Conservation (phyloP, 2,113 vertebrate species). For the Anhinga anhinga region DNA sequence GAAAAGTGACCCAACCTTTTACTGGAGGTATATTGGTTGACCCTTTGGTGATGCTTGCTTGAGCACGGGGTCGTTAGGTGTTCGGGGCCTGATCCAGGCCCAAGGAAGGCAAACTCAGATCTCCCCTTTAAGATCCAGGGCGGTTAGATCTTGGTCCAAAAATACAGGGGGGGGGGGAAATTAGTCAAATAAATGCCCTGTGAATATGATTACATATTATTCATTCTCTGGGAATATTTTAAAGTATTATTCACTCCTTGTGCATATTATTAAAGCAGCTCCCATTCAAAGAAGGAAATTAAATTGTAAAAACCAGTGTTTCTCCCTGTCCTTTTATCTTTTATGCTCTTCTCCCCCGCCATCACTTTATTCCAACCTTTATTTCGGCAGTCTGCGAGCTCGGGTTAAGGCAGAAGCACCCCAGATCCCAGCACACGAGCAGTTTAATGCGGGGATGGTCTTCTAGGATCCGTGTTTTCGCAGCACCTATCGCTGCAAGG, state of each 20-base stretch:
- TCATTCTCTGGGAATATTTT: conserved; percentile 21
- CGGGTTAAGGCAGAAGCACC: not conserved
- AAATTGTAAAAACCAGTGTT: not conserved
- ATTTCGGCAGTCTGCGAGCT: not conserved
- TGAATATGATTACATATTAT: conserved; percentile 6
- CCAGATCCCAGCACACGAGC: accelerated
- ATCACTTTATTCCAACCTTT: not conserved
- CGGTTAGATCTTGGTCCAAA: conserved; percentile 16
- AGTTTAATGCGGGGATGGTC: not conserved
- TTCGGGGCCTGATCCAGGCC: not conserved
- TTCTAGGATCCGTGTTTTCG: not conserved
- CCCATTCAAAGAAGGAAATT: not conserved
- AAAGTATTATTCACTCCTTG: not conserved
- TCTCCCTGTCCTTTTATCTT: not conserved
- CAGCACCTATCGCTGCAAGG: not conserved
- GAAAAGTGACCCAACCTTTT: not conserved
- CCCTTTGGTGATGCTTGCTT: not conserved
- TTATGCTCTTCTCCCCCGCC: not conserved
- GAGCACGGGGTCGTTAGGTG: not conserved
- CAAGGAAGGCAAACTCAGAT: not conserved
- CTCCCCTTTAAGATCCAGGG: not conserved
- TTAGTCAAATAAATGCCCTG: conserved; percentile 2
- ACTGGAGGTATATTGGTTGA: not conserved
- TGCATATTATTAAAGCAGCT: conserved; percentile 5
- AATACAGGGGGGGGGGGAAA: not conserved